Base-by-base conservation (phyloP, 2,888 invertebrate genomes). In the Polyploca ridens region DNA sequence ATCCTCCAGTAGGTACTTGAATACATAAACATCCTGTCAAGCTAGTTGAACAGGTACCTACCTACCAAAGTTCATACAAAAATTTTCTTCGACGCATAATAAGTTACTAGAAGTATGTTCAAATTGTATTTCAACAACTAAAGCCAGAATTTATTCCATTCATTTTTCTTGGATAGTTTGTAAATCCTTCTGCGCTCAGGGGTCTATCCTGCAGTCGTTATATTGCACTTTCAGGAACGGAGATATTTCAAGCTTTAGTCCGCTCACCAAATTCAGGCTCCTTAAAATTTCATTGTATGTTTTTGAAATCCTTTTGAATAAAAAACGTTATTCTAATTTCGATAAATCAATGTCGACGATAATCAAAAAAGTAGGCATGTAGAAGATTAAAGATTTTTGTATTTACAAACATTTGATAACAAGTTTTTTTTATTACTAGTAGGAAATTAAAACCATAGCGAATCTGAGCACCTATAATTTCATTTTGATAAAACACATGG, bases 381-480 rank as follows among this genome's bases (percentile, higher is more conserved):
- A 27, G 27, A 49, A 49, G 16, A 49, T 49, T 49, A 6, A 49
- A 71, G 72, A 70, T 1, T 27, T 27, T 27, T 27, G 27, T 27
- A 1, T 27, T 27, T 81, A 35, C 73, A 61, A 41, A 27, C 19
- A 60, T 19, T 11, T 3, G 19, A 54, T 54, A 49, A 16, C n/a
- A 16, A 5, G 38, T 65, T 70, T 72, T 73, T 74, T 77, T 77
- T 76, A 77, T 77, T 76, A 68, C 62, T 41, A 61, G 35, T 60
- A 62, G 70, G 54, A 80, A 83, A 89, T 90, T 85, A 88, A 90
- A 89, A 84, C 77, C 88, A 87, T 66, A 72, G 82, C 89, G 77
- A 69, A 80, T 76, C 86, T 1, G 6, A 41, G 10, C 11, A n/a
- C 13, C 73, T 54, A 64, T 62, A 64, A 72, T 71, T 64, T 69